These are phyloP conservation scores for Epicauta chinensis DNA, from an alignment of 1,140 invertebrate species.

Conservation along the genomic window DNA sequence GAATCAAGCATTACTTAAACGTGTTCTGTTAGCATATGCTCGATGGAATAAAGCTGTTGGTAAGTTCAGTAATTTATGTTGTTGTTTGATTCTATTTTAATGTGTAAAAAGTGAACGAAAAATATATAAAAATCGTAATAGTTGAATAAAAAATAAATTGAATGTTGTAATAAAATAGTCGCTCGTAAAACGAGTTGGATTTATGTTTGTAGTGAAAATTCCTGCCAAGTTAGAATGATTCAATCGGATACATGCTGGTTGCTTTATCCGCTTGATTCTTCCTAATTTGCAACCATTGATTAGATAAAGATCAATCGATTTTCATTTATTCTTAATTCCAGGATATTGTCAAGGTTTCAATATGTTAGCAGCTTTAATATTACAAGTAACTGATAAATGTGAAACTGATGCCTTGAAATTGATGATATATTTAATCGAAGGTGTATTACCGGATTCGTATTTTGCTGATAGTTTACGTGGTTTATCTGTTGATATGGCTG, in stretches of 20 bases:
- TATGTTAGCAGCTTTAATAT: conserved; percentile 88
- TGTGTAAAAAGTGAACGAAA: too few relatives aligned
- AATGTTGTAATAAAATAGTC: too few relatives aligned
- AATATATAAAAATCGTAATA: too few relatives aligned
- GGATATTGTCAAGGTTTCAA: conserved; percentile 84
- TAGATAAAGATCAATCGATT: background rate
- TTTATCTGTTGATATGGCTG: conserved; percentile 95
- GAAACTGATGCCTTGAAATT: conserved; percentile 89
- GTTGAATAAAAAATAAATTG: too few relatives aligned
- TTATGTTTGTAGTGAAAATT: too few relatives aligned
- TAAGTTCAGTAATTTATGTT: too few relatives aligned
- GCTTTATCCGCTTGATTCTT: too few relatives aligned
- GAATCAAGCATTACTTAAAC: conserved; percentile 88
- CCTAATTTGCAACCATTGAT: too few relatives aligned
- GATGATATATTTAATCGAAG: conserved; percentile 96
- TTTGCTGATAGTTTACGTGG: conserved; percentile 90
- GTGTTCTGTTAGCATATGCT: conserved; percentile 88
- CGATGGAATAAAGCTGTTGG: conserved; percentile 84
- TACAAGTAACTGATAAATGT: conserved; percentile 91
- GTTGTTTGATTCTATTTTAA: too few relatives aligned
- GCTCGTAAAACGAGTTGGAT: too few relatives aligned
- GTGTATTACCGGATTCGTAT: conserved; percentile 89
- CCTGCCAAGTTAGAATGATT: too few relatives aligned
- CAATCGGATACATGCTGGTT: too few relatives aligned
- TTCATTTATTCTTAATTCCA: conserved; percentile 25